phyloP scores from a whole-genome alignment of 2,797 vertebrate species.

The Uromys caudimaculatus region DNA sequence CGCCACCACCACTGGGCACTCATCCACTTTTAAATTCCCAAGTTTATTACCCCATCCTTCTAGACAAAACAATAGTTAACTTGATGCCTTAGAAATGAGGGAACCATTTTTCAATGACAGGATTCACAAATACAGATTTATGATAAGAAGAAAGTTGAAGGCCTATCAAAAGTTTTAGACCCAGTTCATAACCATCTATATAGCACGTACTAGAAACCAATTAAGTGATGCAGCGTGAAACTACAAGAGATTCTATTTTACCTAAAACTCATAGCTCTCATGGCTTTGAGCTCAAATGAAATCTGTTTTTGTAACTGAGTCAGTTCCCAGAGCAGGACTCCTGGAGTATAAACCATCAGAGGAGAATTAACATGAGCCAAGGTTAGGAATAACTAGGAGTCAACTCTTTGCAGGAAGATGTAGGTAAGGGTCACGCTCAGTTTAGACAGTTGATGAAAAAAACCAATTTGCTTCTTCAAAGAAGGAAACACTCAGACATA shows the following conservation, averaged over 20 bases:
- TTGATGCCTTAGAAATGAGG: neutral
- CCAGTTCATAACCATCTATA: neutral
- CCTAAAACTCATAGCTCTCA: neutral
- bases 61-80: neutral
- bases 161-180: neutral
- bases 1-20: too few species aligned
- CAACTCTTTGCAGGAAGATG: neutral
- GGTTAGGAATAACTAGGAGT: neutral
- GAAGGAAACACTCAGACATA: neutral
- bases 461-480: neutral
- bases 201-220: neutral
- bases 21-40: neutral
- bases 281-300: neutral
- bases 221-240: neutral
- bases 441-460: neutral
- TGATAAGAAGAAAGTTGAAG: slow-evolving; percentile 1
- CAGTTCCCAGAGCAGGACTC: neutral
- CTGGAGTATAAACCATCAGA: neutral
- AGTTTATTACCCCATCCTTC: neutral
- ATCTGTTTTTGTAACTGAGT: neutral
- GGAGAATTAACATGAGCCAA: neutral
- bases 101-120: neutral
- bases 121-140: neutral
- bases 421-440: neutral
- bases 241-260: neutral